Evolutionary conservation across 1,140 invertebrate genomes (phyloP), one percentile per base, ranked within the genome.

Genomic region (Drosophila subobscura): DNA sequence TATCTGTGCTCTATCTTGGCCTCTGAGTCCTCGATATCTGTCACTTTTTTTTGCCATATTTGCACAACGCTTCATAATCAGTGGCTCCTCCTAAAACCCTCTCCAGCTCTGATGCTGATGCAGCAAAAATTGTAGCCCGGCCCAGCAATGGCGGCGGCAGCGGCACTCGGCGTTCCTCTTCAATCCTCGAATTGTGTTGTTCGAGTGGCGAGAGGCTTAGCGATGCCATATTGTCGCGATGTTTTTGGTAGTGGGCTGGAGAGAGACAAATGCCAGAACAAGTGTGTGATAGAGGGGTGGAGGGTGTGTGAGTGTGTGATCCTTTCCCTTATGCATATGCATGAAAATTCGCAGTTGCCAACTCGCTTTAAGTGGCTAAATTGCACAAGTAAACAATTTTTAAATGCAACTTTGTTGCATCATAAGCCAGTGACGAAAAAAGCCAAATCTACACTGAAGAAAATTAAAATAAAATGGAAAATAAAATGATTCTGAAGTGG

Each of bases 51-150:
- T 37, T 56, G 14, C 49, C 66, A 85, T 85, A 86, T 86, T 85
- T 81, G 51, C 74, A 71, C 65, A 86, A 73, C 64, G 55, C 73
- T 77, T 86, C 70, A 86, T 77, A 80, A 85, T 75, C 80, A 58
- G 50, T 41, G 23, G 42, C 58, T 40, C 33, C 37, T 44, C 50
- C 40, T 20, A 7, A 23, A 23, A 49, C 54, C 16, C 49, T 5
- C 41, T 6, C 27, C 33, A 12, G 16, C 27, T 33, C 23, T 27
- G 6, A 14, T 45, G 80, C 81, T 85, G 81, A 85, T 77, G 68
- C 68, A 59, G 80, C 78, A 80, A 74, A 79, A 68, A 53, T 37
- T 63, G 51, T 66, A 46, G 49, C 27, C 23, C 51, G 47, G 71
- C 42, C 52, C 29, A 10, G 29, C 7, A 29, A 20, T 20, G 16